A percentile compares a stretch with the other conserved stretches of the same genome.
These are phyloP conservation scores for Thymelicus sylvestris DNA, from an alignment of 2,888 invertebrate genomes.

Conservation along the genomic window DNA sequence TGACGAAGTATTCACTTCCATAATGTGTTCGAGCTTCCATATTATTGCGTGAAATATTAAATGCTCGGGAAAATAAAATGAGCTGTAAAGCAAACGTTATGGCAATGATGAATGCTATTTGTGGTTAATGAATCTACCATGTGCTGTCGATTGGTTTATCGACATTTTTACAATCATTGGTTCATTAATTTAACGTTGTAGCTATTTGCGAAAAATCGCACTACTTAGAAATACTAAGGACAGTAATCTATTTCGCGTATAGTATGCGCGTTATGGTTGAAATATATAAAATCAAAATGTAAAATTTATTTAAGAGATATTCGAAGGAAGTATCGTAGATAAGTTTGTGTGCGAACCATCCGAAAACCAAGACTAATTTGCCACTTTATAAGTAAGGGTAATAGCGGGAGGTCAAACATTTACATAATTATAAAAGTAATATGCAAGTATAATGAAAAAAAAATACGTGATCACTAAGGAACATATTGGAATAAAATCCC, in stretches of 20 bases:
- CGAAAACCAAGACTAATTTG: no score
- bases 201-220: background rate
- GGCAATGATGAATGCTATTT: conserved; percentile 16
- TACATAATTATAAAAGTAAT: no score
- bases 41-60: conserved; percentile 17
- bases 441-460: no score
- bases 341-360: no score
- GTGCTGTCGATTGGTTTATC: conserved; percentile 7
- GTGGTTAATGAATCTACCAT: conserved; percentile 15
- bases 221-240: background rate
- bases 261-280: no score
- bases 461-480: background rate
- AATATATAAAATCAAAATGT: no score
- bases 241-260: no score
- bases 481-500: background rate
- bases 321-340: no score
- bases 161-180: conserved; percentile 16
- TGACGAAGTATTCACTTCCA: background rate
- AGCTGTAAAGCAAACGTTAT: conserved; percentile 20
- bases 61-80: conserved; percentile 16
- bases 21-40: background rate
- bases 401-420: no score
- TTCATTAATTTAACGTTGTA: conserved; percentile 3
- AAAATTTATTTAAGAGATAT: no score
- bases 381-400: no score